A percentile compares a stretch with the other conserved stretches of the same genome.
Evolutionary conservation across 2,113 vertebrate species (phyloP).

Genomic region (Ctenomys sociabilis): DNA sequence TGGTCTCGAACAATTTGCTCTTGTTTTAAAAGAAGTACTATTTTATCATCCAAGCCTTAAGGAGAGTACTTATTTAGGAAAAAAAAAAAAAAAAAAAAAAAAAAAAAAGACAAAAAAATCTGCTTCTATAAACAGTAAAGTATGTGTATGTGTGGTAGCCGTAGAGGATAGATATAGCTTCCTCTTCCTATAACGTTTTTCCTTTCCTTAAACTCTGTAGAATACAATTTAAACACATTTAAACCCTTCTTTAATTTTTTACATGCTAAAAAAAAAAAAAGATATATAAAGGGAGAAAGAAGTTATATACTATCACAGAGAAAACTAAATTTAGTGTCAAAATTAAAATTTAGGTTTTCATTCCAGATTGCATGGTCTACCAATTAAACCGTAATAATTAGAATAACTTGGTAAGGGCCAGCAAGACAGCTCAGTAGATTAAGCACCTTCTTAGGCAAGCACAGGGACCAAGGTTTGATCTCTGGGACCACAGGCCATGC

Average conservation of each 20-base stretch:
- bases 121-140: not conserved
- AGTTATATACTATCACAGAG: not conserved
- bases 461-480: too few relatives aligned
- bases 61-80: not conserved
- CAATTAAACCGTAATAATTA: not conserved
- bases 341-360: slow-evolving; percentile 49
- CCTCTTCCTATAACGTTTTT: not conserved
- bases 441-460: too few relatives aligned
- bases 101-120: not conserved
- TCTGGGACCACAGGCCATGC: too few relatives aligned
- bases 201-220: not conserved
- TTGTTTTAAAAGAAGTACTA: slow-evolving; percentile 2
- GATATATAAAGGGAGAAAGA: not conserved
- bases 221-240: not conserved
- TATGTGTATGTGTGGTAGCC: too few relatives aligned
- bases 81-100: not conserved
- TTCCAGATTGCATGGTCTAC: not conserved
- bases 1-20: too few relatives aligned
- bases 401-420: not conserved
- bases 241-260: not conserved
- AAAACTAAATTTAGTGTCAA: slow-evolving; percentile 9
- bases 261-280: not conserved
- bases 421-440: too few relatives aligned
- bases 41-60: slow-evolving; percentile 10
- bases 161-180: not conserved